A percentile compares a stretch with the other conserved stretches of the same genome.
Evolutionary conservation across 2,113 vertebrate genomes (phyloP).

Genomic region (Leuciscus idus): DNA sequence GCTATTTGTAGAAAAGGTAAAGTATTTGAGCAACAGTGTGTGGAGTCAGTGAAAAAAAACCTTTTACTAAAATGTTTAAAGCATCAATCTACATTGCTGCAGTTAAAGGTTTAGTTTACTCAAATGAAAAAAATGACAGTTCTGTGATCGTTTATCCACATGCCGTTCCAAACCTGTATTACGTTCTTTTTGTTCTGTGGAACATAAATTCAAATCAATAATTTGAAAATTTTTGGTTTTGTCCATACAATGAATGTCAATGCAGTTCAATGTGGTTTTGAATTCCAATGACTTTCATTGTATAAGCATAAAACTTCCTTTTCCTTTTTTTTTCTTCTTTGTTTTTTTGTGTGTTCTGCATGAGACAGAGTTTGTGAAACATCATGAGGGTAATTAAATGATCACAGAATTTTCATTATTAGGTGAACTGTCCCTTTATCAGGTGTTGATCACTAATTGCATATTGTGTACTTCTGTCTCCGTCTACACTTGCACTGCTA

Average conservation of each 20-base stretch:
- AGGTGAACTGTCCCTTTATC: neutral
- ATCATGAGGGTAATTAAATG: neutral
- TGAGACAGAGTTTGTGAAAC: neutral
- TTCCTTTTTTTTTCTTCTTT: neutral
- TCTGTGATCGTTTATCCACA: neutral
- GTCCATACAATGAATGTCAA: no score
- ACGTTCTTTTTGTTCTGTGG: no score
- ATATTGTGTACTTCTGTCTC: constrained; percentile 29
- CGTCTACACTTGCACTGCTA: constrained; percentile 29
- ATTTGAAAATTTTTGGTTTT: no score
- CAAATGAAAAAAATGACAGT: neutral
- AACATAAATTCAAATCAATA: no score
- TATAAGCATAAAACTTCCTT: neutral
- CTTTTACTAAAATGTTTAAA: neutral
- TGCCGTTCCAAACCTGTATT: no score
- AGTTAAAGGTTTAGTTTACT: neutral
- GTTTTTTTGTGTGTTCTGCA: neutral
- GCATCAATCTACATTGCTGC: neutral
- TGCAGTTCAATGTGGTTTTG: neutral
- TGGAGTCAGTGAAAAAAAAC: neutral
- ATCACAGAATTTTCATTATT: neutral
- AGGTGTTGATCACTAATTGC: constrained; percentile 41
- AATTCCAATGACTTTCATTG: neutral
- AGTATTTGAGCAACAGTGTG: neutral
- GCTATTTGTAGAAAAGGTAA: neutral